Evolutionary conservation across 1,140 invertebrate genomes (phyloP).

Genomic region (Vollenhovia emeryi): DNA sequence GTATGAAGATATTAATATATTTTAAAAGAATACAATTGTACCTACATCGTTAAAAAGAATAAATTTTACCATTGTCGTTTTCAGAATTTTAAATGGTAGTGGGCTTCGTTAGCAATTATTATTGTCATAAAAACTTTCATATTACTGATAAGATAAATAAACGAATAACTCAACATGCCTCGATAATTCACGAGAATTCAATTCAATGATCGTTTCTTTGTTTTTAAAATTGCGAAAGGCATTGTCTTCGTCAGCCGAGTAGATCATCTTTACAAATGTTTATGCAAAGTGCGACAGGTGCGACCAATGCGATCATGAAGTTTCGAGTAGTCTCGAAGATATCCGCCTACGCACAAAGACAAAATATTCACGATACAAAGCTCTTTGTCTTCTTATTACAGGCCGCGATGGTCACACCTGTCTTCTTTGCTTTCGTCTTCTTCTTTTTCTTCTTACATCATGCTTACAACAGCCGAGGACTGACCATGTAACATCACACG

Average conservation of each 20-base stretch:
- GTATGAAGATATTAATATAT: not conserved
- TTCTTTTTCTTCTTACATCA: slow-evolving; percentile 3
- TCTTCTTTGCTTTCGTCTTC: not conserved
- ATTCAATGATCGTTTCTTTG: not conserved
- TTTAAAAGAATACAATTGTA: slow-evolving; percentile 1
- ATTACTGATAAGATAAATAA: not conserved
- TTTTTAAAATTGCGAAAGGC: not conserved
- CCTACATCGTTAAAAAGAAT: slow-evolving; percentile 8
- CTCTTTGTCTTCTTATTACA: slow-evolving; percentile 33
- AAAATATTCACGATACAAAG: not conserved
- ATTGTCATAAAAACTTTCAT: slow-evolving; percentile 11
- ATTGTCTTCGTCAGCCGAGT: not conserved
- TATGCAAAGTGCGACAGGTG: slow-evolving; percentile 26
- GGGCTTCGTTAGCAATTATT: not conserved
- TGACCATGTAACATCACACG: slow-evolving; percentile 4
- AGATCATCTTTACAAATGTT: not conserved
- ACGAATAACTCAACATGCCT: not conserved
- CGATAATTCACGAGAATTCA: not conserved
- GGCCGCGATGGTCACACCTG: not conserved
- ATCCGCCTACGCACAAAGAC: not conserved
- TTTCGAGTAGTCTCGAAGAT: not conserved
- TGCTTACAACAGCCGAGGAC: slow-evolving; percentile 9
- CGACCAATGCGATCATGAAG: not conserved
- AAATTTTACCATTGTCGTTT: not conserved
- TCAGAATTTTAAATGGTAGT: not conserved